Evolutionary conservation across 2,888 invertebrate species (phyloP), one percentile per base, ranked within the genome.

Genomic region (Incurvaria masculella): DNA sequence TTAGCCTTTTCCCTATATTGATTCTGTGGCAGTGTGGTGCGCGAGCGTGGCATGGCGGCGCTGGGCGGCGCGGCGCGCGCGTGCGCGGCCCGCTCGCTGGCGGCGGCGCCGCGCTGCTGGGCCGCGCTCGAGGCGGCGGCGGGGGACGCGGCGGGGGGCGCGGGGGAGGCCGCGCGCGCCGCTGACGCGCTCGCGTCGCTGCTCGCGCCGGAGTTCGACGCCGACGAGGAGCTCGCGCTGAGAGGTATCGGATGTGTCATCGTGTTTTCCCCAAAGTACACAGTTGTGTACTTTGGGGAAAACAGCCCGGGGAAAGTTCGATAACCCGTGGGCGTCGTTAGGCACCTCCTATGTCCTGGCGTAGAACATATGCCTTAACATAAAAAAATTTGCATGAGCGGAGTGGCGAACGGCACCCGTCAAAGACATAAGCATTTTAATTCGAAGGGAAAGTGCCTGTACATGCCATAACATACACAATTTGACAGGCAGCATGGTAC

Each of bases 101-200:
- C 53, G 4, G 63, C 66, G 54, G 61, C 57, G 49, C 55, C 56
- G 17, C 61, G 59, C n/a, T 70, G 69, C 53, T 72, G 71, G 71
- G 51, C 67, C 46, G 63, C 69, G 2, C 59, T 63, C 1, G 65
- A 66, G 14, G 61, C 61, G 44, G 47, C 62, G 49, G 54, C 16
- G 19, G 52, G 17, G 48, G 57, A 46, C 38, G 51, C 46, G n/a
- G 55, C 46, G 4, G 51, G 62, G 18, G 40, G 55, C 17, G 53
- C 53, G 40, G 55, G 58, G 54, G 67, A 68, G 49, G 58, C 61
- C 21, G 60, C 62, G 21, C 40, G 68, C n/a, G 55, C 66, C 16
- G 69, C 69, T 0, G 71, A 72, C 46, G 67, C 73, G 0, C 53
- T 73, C 2, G 69, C 74, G 1, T 49, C 69, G 18, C 58, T 78